Evolutionary conservation across 2,888 invertebrate genomes (phyloP).

Genomic region (Drosophila stalkeri): DNA sequence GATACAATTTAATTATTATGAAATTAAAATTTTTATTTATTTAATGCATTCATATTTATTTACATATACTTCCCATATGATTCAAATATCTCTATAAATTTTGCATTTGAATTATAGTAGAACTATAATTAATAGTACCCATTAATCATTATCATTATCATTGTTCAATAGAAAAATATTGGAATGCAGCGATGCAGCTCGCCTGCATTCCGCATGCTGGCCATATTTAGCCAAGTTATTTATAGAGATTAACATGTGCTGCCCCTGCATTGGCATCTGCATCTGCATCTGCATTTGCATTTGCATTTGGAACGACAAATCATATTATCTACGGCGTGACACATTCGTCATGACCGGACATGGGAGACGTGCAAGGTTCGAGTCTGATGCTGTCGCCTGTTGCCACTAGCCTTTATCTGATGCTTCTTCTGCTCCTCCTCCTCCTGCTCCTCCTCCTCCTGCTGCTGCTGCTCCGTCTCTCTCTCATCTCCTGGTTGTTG

Average conservation of each 20-base stretch:
- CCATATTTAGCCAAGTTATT: conserved; percentile 45
- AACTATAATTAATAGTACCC: neutral
- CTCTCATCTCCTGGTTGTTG: neutral
- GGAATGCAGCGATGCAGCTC: neutral
- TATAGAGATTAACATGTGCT: conserved; percentile 43
- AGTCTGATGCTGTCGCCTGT: conserved; percentile 7
- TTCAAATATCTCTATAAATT: neutral
- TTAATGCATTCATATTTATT: too few relatives aligned
- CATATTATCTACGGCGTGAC: conserved; percentile 67
- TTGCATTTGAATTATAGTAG: neutral
- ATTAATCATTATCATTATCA: conserved; percentile 29
- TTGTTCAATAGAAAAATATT: conserved; percentile 4
- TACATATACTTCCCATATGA: neutral
- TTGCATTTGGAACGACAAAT: conserved; percentile 66
- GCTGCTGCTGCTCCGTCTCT: neutral
- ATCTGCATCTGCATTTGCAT: conserved; percentile 62
- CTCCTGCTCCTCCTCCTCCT: neutral
- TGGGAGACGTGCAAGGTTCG: conserved; percentile 30
- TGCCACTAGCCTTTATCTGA: neutral
- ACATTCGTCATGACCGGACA: conserved; percentile 63
- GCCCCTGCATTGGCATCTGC: conserved; percentile 31
- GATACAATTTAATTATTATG: too few relatives aligned
- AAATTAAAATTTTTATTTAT: too few relatives aligned
- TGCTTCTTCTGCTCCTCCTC: neutral
- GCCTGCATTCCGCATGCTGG: conserved; percentile 21